Evolutionary conservation across 2,113 vertebrate species (phyloP).

Genomic region (Brachypodius melanocephalos): DNA sequence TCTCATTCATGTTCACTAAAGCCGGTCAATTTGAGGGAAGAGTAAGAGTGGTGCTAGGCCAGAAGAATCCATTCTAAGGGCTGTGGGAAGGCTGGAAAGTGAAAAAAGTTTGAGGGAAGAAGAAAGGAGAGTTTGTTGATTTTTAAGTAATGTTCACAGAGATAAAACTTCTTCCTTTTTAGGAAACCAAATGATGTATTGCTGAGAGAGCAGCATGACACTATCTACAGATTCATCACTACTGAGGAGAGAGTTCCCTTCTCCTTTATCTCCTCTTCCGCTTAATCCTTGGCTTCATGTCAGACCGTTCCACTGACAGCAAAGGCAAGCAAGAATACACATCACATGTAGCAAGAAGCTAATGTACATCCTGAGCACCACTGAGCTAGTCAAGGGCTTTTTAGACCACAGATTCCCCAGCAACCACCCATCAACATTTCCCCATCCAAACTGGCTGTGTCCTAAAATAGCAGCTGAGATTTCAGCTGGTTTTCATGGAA

Average conservation of each 20-base stretch:
- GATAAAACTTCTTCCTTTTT: neutral
- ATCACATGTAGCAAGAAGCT: neutral
- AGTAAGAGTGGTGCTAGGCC: neutral
- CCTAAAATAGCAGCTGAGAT: neutral
- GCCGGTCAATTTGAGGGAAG: neutral
- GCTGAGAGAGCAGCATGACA: neutral
- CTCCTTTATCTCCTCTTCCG: neutral
- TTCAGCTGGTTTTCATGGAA: neutral
- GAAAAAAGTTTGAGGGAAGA: neutral
- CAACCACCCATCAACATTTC: neutral
- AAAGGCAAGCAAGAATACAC: neutral
- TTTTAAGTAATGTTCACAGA: neutral
- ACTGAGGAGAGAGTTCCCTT: neutral
- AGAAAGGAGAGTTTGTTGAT: neutral
- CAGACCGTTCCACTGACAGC: neutral
- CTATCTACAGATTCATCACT: neutral
- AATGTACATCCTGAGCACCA: neutral
- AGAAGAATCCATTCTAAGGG: neutral
- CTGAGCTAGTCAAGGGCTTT: neutral
- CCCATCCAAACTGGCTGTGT: neutral
- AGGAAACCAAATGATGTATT: neutral
- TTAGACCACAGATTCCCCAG: neutral
- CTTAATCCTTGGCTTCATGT: neutral
- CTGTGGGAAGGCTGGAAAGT: neutral
- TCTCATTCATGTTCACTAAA: neutral